Percentiles rank a stretch among this genome's conserved stretches.
These are phyloP conservation scores for Cherax quadricarinatus DNA, from an alignment of 1,140 invertebrate species.

Conservation along the genomic window DNA sequence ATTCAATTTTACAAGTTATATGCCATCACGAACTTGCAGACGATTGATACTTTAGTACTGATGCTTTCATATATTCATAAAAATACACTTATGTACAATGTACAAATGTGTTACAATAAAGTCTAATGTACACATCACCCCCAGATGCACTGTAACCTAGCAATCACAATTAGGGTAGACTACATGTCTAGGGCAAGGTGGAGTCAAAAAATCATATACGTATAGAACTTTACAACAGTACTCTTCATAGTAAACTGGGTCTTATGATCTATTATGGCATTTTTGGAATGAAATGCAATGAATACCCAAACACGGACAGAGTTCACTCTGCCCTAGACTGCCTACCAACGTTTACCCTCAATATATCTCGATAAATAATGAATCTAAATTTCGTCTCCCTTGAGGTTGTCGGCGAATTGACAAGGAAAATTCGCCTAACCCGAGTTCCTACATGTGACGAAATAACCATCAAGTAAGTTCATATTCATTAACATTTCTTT, in stretches of 20 bases:
- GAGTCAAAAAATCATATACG: conserved; percentile 9
- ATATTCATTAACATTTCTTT: not conserved
- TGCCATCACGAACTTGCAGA: conserved; percentile 38
- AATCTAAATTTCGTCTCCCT: conserved; percentile 16
- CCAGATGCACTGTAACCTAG: conserved; percentile 46
- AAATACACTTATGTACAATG: conserved; percentile 58
- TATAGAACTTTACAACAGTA: conserved; percentile 6
- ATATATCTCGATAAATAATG: not conserved
- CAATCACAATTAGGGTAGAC: conserved; percentile 38
- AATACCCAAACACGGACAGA: not conserved
- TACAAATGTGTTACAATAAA: conserved; percentile 50
- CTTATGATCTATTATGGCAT: not conserved
- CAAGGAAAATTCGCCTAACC: conserved; percentile 60
- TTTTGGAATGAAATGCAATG: conserved; percentile 23
- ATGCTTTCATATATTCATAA: conserved; percentile 61
- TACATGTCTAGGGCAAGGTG: conserved; percentile 23
- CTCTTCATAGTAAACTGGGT: conserved; percentile 7
- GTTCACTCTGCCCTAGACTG: conserved; percentile 6
- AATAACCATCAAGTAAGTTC: conserved; percentile 49
- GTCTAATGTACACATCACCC: conserved; percentile 53
- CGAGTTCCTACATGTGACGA: not conserved
- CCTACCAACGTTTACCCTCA: conserved; percentile 12
- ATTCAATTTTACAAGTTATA: conserved; percentile 42
- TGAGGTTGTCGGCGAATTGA: conserved; percentile 58
- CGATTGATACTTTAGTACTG: conserved; percentile 33